Percentiles rank a stretch among this genome's conserved stretches.
phyloP scores from a whole-genome alignment of 1,140 invertebrate species.

The Drosophila ogumai region DNA sequence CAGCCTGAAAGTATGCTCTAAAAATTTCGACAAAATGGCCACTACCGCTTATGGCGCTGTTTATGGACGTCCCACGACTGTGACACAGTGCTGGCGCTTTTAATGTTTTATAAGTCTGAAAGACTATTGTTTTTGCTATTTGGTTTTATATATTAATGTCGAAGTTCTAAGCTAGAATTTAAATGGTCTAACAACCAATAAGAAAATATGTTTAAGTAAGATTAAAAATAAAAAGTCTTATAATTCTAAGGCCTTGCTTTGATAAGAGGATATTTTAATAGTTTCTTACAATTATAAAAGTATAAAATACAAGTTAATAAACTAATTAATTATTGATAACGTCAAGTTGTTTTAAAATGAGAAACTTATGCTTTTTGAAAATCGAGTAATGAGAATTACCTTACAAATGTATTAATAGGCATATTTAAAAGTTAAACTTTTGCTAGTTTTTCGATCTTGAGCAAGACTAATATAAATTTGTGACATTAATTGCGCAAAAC shows the following conservation, averaged over 20 bases:
- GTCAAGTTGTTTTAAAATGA: too few species aligned
- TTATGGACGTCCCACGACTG: constrained; percentile 24
- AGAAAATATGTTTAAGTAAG: background rate
- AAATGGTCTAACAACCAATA: background rate
- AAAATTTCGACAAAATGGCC: background rate
- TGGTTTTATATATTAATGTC: background rate
- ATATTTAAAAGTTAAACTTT: background rate
- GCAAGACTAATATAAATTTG: background rate
- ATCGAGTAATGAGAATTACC: background rate
- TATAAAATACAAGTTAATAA: too few species aligned
- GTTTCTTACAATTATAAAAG: too few species aligned
- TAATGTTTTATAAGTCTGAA: background rate
- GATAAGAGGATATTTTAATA: too few species aligned
- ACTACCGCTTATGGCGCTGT: background rate
- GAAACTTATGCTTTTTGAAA: background rate
- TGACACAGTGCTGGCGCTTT: constrained; percentile 8
- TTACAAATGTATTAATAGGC: too few species aligned
- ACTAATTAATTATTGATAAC: too few species aligned
- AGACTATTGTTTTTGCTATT: too few species aligned
- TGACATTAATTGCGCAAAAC: background rate
- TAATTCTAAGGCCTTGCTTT: background rate
- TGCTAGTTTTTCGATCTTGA: too few species aligned
- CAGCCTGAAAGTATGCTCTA: constrained; percentile 65
- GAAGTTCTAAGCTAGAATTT: background rate
- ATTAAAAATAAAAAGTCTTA: background rate